Percentiles rank a stretch among this genome's conserved stretches.
These are phyloP conservation scores for Glyphotaelius pellucidus DNA, from an alignment of 2,888 invertebrate species.

Conservation along the genomic window DNA sequence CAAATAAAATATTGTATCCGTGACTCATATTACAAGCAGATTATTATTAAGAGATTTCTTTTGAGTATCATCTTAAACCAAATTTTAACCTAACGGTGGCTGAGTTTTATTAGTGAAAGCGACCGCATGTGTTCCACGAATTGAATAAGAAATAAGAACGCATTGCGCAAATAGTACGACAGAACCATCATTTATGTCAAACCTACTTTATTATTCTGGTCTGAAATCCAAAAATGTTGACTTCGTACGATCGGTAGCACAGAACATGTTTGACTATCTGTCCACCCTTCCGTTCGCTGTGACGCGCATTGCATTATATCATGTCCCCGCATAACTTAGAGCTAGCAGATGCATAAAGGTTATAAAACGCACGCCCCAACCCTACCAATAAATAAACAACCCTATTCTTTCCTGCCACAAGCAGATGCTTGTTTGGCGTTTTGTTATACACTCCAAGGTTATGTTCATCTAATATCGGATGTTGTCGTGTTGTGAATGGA, in stretches of 20 bases:
- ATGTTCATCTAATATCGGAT: neutral
- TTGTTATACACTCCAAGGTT: neutral
- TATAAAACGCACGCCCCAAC: constrained; percentile 18
- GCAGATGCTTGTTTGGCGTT: constrained; percentile 15
- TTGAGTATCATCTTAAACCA: neutral
- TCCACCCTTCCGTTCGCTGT: neutral
- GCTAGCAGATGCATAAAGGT: constrained; percentile 16
- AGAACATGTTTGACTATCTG: neutral
- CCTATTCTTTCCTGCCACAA: neutral
- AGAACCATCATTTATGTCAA: neutral
- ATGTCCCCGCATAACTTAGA: neutral
- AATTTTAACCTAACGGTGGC: neutral
- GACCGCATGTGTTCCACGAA: neutral
- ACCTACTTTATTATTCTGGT: neutral
- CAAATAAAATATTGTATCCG: no score
- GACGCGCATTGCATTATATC: neutral
- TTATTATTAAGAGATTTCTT: no score
- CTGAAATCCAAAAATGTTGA: neutral
- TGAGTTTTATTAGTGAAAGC: neutral
- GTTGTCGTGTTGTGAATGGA: neutral
- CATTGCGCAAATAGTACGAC: neutral
- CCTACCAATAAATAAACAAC: constrained; percentile 10
- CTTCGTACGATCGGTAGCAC: neutral
- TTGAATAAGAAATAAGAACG: neutral
- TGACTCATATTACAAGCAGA: no score